Evolutionary conservation across 2,888 invertebrate genomes (phyloP), one percentile per base, ranked within the genome.

Genomic region (Subacronicta megacephala): DNA sequence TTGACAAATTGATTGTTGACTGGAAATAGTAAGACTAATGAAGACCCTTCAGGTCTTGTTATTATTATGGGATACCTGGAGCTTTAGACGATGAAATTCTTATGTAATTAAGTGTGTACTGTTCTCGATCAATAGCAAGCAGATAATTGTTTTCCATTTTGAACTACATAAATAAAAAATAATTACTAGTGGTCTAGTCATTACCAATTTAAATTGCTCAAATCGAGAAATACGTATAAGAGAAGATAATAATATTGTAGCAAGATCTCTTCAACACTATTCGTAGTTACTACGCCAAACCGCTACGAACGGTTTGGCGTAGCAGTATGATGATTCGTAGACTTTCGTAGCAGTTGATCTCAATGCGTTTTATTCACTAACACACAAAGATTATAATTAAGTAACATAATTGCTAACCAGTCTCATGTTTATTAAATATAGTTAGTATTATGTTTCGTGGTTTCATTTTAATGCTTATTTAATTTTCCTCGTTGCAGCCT

Each of bases 1-100:
- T 91, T 92, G 90, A 92, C 85, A 85, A 88, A 87, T 88, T 89
- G 87, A 90, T 89, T 84, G 87, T 90, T 82, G 88, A 81, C 75
- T 64, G 60, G 62, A 61, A 60, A 73, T 72, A 38, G 17, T 66
- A 42, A 64, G 15, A 47, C 10, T 52, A 49, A 43, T 33, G n/a
- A 42, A 15, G 15, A 16, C 12, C 26, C 37, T 46, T 10, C 23
- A 38, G 36, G 9, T 62, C 29, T 17, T 18, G 43, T 26, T 16
- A 40, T 26, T 16, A 40, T 26, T n/a, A 12, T 7, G 7, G 26
- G 17, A 33, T 15, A 3, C 13, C 13, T 17, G 18, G 12, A 44
- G 12, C 16, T 2, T 17, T 7, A 1, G 15, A 10, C 2, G 18
- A 20, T 7, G 13, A 7, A 10, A 26, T 26, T 23, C 2, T 23